Evolutionary conservation across 1,140 invertebrate species (phyloP), one percentile per base, ranked within the genome.

Genomic region (Hestina assimilis): DNA sequence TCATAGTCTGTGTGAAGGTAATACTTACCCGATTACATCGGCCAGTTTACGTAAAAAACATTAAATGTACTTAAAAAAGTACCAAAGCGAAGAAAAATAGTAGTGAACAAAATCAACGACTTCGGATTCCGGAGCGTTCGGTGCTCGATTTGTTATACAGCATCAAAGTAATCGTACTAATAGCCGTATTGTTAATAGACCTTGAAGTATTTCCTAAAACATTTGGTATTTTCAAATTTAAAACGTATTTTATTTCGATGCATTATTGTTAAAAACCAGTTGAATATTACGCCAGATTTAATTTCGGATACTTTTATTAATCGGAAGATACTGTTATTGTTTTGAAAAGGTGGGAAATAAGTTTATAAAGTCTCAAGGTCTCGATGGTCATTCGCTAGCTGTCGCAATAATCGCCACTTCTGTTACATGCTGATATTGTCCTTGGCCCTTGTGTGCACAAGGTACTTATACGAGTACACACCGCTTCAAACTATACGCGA

Each of bases 381-480:
- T 64, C 46, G 46, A 43, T 56, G 51, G 66, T 41, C 38, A 21
- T 53, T 55, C 23, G 47, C 47, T 75, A 74, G 77, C 72, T 57
- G 56, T 31, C 24, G 29, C 43, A 58, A 57, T 51, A 59, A 78
- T 78, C 72, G 51, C 35, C n/a, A 35, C 33, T 55, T 59, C 66
- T 65, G 70, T 71, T 72, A 61, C 72, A 53, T 57, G 31, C 31
- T 63, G 59, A 61, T 57, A 66, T 64, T 70, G 74, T 74, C 78
- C 75, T 81, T 79, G 75, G 65, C 72, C 70, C 57, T 54, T 71
- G 71, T 69, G 74, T 69, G 63, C 28, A 55, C 28, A 53, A 53
- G 53, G 29, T 62, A 55, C 48, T 57, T 47, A 29, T 62, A n/a
- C n/a, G 46, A 35, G 54, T 14, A 55, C 24, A 55, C 20, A 55